A percentile compares a stretch with the other conserved stretches of the same genome.
Conservation (phyloP, 2,113 vertebrate species). For the Cacatua alba region DNA sequence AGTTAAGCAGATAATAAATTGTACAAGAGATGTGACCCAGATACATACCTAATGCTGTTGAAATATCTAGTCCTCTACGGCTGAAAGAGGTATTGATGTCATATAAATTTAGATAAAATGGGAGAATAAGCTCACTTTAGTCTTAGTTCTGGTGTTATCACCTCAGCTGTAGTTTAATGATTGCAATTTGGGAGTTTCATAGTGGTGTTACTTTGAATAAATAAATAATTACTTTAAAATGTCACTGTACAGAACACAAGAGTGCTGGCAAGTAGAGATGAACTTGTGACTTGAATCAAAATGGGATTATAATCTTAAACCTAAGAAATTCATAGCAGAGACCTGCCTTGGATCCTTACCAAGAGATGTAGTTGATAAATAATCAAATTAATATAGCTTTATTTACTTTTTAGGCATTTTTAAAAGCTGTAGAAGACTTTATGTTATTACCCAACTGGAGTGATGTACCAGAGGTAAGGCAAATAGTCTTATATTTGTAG, state of each 20-base stretch:
- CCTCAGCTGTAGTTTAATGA: neutral
- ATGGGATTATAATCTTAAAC: neutral
- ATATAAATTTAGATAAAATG: neutral
- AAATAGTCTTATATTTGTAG: neutral
- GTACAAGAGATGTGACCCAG: neutral
- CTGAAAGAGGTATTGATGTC: neutral
- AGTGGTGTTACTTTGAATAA: neutral
- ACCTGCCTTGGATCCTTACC: neutral
- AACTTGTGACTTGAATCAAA: neutral
- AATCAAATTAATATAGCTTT: neutral
- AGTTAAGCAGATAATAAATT: neutral
- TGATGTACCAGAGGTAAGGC: conserved; percentile 77
- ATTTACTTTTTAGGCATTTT: conserved; percentile 81
- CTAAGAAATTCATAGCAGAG: neutral
- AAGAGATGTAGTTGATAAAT: neutral
- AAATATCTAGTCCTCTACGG: neutral
- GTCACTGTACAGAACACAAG: neutral
- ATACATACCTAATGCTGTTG: neutral
- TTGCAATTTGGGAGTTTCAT: neutral
- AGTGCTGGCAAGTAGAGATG: neutral
- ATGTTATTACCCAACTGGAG: conserved; percentile 75
- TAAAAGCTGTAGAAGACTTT: conserved; percentile 84
- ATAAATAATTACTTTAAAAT: neutral
- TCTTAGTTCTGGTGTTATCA: neutral
- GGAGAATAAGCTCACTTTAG: neutral